Evolutionary conservation across 1,140 invertebrate genomes (phyloP).

Genomic region (Pantala flavescens): DNA sequence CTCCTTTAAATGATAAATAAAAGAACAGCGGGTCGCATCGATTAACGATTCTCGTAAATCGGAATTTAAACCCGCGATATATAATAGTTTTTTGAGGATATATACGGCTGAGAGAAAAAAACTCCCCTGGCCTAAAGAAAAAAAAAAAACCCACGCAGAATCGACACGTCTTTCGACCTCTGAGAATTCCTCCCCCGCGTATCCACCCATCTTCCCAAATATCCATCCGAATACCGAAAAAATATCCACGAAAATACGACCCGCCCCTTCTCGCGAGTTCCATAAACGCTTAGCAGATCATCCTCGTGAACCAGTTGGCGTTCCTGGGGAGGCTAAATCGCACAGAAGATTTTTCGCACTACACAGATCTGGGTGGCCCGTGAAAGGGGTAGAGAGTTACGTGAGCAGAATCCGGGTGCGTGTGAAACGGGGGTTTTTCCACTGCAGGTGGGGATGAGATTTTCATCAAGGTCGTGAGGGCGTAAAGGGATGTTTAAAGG

Average conservation of each 20-base stretch:
- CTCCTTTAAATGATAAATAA: no score
- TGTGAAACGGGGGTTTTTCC: neutral
- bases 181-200: neutral
- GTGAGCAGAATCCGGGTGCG: neutral
- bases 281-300: conserved; percentile 5
- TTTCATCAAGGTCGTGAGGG: neutral
- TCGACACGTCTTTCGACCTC: neutral
- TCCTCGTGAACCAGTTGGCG: neutral
- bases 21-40: no score
- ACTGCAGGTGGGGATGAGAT: neutral
- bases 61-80: no score
- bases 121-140: no score
- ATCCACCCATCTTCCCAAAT: neutral
- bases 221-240: neutral
- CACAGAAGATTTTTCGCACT: neutral
- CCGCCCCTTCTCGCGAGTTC: neutral
- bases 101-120: no score
- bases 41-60: no score
- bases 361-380: neutral
- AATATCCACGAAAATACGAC: neutral
- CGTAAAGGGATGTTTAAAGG: neutral
- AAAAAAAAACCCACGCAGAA: no score
- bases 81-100: no score
- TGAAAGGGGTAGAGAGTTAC: neutral
- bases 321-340: neutral